These are phyloP conservation scores for Bombus fervidus DNA, from an alignment of 1,140 invertebrate species.

Conservation along the genomic window DNA sequence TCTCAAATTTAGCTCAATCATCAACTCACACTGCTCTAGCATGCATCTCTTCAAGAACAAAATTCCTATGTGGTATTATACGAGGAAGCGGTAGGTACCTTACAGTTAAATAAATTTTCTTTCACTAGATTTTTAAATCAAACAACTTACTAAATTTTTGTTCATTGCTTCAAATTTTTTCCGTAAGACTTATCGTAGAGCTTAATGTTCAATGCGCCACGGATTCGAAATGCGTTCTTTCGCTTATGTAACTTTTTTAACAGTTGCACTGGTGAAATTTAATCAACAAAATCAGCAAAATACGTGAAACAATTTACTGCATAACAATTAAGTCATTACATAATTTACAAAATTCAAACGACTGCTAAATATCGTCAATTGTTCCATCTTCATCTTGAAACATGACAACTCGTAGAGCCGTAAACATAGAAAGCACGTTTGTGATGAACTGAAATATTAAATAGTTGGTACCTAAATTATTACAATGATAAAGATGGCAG, in stretches of 20 bases:
- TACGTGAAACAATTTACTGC: not conserved
- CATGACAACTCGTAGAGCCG: not conserved
- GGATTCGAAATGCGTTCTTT: not conserved
- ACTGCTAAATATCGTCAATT: not conserved
- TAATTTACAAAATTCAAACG: not conserved
- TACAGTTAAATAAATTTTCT: not conserved
- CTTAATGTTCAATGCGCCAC: not conserved
- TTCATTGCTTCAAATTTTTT: not conserved
- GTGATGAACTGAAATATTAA: slow-evolving; percentile 26
- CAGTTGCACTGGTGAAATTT: not conserved
- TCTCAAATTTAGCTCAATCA: too few species aligned
- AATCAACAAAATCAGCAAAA: not conserved
- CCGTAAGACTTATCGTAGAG: not conserved
- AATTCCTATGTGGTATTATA: too few species aligned
- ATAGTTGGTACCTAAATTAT: not conserved
- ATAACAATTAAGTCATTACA: not conserved
- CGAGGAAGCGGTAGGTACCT: too few species aligned
- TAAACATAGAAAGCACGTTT: slow-evolving; percentile 7
- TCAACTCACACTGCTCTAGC: too few species aligned
- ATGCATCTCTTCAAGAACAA: too few species aligned
- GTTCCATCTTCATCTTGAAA: not conserved
- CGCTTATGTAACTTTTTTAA: too few species aligned
- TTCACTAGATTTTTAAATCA: not conserved
- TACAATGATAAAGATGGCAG: not conserved
- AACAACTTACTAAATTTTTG: not conserved